Evolutionary conservation across 2,113 vertebrate species (phyloP).

Genomic region (Thalassarche chlororhynchos): DNA sequence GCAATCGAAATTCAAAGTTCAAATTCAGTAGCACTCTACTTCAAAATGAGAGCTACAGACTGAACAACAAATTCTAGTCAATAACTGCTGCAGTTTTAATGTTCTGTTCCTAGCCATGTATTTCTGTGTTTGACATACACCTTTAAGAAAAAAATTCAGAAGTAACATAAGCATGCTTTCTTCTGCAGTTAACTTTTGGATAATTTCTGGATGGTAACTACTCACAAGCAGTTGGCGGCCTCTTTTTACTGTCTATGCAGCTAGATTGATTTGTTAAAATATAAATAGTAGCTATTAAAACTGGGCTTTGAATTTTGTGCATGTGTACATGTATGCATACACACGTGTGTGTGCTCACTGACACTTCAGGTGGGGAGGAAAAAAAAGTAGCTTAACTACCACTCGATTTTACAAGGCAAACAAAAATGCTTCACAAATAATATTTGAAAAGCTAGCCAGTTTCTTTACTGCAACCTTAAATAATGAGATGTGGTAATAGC

Average conservation of each 20-base stretch:
- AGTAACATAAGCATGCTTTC: neutral
- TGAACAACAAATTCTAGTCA: neutral
- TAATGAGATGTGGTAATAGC: neutral
- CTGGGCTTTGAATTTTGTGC: neutral
- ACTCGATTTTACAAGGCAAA: neutral
- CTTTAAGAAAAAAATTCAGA: no score
- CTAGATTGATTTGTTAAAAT: neutral
- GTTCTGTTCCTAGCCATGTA: neutral
- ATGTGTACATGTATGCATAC: accelerated
- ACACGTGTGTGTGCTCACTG: accelerated
- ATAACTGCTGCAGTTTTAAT: neutral
- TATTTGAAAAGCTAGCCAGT: neutral
- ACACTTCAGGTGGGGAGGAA: no score
- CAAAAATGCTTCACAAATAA: neutral
- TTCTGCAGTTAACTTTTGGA: neutral
- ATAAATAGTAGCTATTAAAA: neutral
- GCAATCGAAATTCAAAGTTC: neutral
- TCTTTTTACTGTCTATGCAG: neutral
- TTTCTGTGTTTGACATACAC: neutral
- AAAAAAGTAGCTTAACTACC: neutral
- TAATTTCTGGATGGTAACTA: neutral
- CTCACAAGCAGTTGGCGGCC: neutral
- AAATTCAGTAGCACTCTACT: neutral
- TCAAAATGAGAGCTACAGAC: neutral
- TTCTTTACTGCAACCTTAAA: neutral